Conservation (phyloP, 1,140 invertebrate genomes). For the Papilio xuthus region DNA sequence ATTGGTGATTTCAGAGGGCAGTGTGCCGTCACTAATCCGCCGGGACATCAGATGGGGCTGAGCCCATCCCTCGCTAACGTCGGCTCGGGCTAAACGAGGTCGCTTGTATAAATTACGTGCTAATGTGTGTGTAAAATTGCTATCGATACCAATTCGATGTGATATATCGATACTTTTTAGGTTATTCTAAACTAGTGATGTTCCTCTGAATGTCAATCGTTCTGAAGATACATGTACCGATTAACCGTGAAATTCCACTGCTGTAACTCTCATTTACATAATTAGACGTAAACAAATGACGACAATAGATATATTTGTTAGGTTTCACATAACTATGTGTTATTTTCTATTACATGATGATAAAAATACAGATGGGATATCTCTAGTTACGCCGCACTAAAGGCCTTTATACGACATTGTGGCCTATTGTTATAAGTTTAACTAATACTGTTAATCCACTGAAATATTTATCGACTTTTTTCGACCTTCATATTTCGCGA, state of each 20-base stretch:
- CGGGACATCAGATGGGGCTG: conserved; percentile 49
- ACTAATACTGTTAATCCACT: not conserved
- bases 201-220: not conserved
- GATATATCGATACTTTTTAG: not conserved
- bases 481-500: not conserved
- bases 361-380: not conserved
- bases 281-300: conserved; percentile 4
- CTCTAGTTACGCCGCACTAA: no score
- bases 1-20: conserved; percentile 50
- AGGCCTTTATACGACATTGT: not conserved
- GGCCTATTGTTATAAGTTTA: no score
- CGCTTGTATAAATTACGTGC: conserved; percentile 36
- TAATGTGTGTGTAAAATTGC: conserved; percentile 15
- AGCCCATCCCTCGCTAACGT: conserved; percentile 37
- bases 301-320: not conserved
- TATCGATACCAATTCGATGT: not conserved
- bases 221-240: not conserved
- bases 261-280: not conserved
- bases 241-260: not conserved
- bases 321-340: conserved; percentile 27
- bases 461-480: not conserved
- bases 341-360: conserved; percentile 20
- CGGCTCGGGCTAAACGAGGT: conserved; percentile 13
- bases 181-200: not conserved
- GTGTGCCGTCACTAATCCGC: conserved; percentile 54